A percentile compares a stretch with the other conserved stretches of the same genome.
phyloP scores from a whole-genome alignment of 2,113 vertebrate genomes.

The Mandrillus leucophaeus region DNA sequence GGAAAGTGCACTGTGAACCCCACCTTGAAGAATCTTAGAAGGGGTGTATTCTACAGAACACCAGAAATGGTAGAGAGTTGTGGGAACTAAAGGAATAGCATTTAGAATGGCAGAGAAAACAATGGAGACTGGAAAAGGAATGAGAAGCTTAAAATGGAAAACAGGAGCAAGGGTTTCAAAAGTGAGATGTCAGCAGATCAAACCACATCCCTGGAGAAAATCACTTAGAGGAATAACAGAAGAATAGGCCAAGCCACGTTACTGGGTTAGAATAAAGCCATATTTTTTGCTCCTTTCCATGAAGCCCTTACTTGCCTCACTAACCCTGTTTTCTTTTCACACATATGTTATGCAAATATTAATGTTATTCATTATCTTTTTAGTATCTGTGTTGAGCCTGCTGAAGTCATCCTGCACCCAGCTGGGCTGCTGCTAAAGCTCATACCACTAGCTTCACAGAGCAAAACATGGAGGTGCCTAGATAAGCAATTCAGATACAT shows the following conservation, averaged over 20 bases:
- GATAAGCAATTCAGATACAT: not conserved
- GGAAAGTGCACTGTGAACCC: not conserved
- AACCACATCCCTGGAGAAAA: not conserved
- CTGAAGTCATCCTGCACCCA: not conserved
- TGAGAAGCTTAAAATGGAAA: constrained; percentile 28
- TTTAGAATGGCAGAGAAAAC: not conserved
- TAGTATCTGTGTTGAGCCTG: not conserved
- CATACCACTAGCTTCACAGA: not conserved
- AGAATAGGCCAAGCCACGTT: not conserved
- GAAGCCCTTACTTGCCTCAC: not conserved
- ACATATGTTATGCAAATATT: constrained; percentile 23
- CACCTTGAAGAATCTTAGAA: not conserved
- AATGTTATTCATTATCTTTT: not conserved
- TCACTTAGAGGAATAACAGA: not conserved
- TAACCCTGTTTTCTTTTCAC: not conserved
- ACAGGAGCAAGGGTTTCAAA: constrained; percentile 16
- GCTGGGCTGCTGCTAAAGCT: not conserved
- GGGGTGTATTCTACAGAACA: not conserved
- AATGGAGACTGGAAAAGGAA: not conserved
- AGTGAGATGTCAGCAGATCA: not conserved
- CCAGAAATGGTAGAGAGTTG: not conserved
- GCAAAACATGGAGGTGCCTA: not conserved
- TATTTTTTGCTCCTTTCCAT: not conserved
- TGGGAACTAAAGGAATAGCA: not conserved
- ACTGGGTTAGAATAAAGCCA: not conserved